Conservation (phyloP, 2,888 invertebrate genomes). For the Dinocampus coccinellae region DNA sequence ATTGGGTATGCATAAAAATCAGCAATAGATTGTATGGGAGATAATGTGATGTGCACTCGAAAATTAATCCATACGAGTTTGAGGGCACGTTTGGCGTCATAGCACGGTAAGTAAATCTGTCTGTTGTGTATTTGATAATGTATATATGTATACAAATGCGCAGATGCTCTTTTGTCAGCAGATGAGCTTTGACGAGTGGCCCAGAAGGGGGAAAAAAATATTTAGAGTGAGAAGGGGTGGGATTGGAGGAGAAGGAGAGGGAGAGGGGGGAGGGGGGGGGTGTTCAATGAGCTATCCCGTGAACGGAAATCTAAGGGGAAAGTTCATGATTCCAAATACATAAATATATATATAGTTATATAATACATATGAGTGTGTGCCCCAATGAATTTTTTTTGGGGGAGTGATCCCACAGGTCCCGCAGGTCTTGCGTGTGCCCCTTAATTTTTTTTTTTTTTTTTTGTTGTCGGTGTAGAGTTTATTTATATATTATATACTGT, state of each 20-base stretch:
- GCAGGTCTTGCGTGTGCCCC: slow-evolving; percentile 25
- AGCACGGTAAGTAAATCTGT: slow-evolving; percentile 37
- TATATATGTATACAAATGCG: slow-evolving; percentile 38
- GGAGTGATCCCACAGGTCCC: slow-evolving; percentile 62
- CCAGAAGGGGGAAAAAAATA: slow-evolving; percentile 38
- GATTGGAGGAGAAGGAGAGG: no score
- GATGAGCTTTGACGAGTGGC: slow-evolving; percentile 43
- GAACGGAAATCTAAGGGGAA: slow-evolving; percentile 28
- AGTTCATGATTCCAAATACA: slow-evolving; percentile 27
- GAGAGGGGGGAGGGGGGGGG: slow-evolving; percentile 32
- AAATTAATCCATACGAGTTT: slow-evolving; percentile 60
- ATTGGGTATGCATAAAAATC: slow-evolving; percentile 25
- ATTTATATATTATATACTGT: no score
- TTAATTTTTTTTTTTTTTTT: no score
- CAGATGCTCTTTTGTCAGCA: slow-evolving; percentile 55
- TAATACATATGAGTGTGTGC: slow-evolving; percentile 24
- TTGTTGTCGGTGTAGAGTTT: not conserved
- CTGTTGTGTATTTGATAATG: slow-evolving; percentile 14
- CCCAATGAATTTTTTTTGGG: slow-evolving; percentile 44
- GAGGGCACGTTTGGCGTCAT: slow-evolving; percentile 27
- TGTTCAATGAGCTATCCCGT: slow-evolving; percentile 30
- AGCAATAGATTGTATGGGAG: slow-evolving; percentile 55
- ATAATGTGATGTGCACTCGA: slow-evolving; percentile 41
- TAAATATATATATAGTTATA: not conserved
- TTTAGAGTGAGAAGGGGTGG: no score